Evolutionary conservation across 2,113 vertebrate species (phyloP).

Genomic region (Hippocampus abdominalis): DNA sequence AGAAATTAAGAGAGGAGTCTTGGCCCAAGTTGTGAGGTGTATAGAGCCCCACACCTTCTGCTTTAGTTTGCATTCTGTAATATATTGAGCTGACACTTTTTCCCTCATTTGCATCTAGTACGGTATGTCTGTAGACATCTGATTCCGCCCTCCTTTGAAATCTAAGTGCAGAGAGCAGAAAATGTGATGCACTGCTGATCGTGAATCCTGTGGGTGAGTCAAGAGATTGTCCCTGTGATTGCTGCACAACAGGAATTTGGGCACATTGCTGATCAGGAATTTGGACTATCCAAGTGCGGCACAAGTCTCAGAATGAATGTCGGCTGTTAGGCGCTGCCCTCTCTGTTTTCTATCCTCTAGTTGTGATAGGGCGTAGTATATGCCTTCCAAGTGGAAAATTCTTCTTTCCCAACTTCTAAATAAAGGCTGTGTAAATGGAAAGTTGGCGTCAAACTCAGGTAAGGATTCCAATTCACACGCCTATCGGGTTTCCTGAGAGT

Average conservation of each 20-base stretch:
- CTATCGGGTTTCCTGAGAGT: slow-evolving; percentile 29
- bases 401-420: slow-evolving; percentile 1
- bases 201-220: slow-evolving; percentile 33
- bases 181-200: slow-evolving; percentile 42
- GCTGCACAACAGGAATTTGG: slow-evolving; percentile 24
- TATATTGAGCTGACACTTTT: background rate
- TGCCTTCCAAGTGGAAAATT: background rate
- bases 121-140: background rate
- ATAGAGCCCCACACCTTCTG: background rate
- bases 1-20: too few species aligned
- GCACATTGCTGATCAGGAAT: slow-evolving; percentile 16
- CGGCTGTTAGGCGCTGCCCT: background rate
- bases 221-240: slow-evolving; percentile 35
- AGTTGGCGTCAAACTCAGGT: background rate
- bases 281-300: slow-evolving; percentile 5
- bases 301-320: slow-evolving; percentile 15
- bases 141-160: slow-evolving; percentile 5
- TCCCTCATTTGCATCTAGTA: slow-evolving; percentile 6
- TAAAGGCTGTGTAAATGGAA: slow-evolving; percentile 7
- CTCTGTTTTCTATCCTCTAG: background rate
- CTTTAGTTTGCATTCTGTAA: background rate
- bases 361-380: background rate
- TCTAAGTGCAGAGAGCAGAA: slow-evolving; percentile 37
- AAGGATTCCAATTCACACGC: slow-evolving; percentile 20
- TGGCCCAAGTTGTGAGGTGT: too few species aligned